Evolutionary conservation across 2,888 invertebrate genomes (phyloP).

Genomic region (Ichneumoninae sp.): DNA sequence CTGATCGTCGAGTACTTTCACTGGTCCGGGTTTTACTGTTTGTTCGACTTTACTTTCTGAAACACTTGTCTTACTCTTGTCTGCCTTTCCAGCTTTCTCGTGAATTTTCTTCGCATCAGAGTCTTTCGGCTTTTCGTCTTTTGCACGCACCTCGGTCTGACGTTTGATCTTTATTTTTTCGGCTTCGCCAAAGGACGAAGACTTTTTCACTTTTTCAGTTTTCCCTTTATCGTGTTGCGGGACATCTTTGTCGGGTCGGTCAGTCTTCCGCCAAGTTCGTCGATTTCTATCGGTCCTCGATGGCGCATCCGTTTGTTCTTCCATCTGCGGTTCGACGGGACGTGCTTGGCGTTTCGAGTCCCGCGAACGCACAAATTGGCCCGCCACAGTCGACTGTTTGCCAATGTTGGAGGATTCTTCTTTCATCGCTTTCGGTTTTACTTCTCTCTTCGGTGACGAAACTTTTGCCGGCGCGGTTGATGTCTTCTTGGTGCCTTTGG

Average conservation of each 20-base stretch:
- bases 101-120: conserved; percentile 30
- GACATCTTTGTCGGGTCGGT: conserved; percentile 29
- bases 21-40: not conserved
- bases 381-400: conserved; percentile 24
- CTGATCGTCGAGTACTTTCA: not conserved
- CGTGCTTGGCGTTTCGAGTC: conserved; percentile 32
- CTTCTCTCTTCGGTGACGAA: conserved; percentile 37
- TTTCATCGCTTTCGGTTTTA: conserved; percentile 27
- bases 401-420: conserved; percentile 42
- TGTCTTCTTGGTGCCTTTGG: conserved; percentile 17
- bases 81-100: conserved; percentile 34
- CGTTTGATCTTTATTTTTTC: conserved; percentile 43
- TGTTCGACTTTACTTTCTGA: conserved; percentile 1
- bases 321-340: conserved; percentile 16
- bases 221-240: conserved; percentile 14
- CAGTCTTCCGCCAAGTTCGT: conserved; percentile 40
- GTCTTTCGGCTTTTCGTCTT: conserved; percentile 44
- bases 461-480: not conserved
- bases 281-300: conserved; percentile 27
- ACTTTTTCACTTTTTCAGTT: conserved; percentile 28
- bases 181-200: conserved; percentile 2
- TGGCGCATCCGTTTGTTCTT: conserved; percentile 27
- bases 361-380: conserved; percentile 22
- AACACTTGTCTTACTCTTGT: conserved; percentile 25
- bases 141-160: conserved; percentile 13